Percentiles rank a stretch among this genome's conserved stretches.
Conservation (phyloP, 2,113 vertebrate species). For the Callipepla californica region DNA sequence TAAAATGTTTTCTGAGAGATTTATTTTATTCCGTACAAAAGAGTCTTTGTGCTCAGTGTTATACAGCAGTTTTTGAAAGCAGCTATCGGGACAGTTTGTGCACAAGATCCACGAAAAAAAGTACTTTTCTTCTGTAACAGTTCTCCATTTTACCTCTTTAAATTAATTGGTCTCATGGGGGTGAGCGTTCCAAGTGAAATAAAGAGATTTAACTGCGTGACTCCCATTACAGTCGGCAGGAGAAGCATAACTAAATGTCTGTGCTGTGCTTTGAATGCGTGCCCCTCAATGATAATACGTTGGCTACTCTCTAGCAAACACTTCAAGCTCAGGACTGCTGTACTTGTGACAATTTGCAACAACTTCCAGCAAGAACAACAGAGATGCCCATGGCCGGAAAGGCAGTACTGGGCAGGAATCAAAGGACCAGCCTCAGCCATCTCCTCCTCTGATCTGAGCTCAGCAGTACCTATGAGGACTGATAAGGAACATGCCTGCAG, state of each 20-base stretch:
- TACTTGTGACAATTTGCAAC: background rate
- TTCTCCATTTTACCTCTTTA: constrained; percentile 42
- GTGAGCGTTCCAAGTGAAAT: constrained; percentile 45
- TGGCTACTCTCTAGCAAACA: constrained; percentile 1
- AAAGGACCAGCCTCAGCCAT: background rate
- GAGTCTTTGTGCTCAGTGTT: background rate
- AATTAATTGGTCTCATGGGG: constrained; percentile 43
- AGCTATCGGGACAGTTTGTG: background rate
- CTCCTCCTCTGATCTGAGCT: background rate
- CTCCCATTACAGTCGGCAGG: constrained; percentile 65
- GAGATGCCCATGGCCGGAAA: background rate
- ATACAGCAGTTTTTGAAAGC: background rate
- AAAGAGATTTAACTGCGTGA: constrained; percentile 58
- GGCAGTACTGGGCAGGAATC: background rate
- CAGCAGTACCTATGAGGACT: background rate
- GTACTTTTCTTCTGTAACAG: constrained; percentile 14
- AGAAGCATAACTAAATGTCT: constrained; percentile 38
- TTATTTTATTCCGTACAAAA: constrained; percentile 32
- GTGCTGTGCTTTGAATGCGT: background rate
- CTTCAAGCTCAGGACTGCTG: background rate
- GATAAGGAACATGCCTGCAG: background rate
- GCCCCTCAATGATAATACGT: background rate
- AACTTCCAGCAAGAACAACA: background rate
- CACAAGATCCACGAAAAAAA: background rate
- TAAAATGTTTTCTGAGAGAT: constrained; percentile 20